These are phyloP conservation scores for Lycophotia porphyrea DNA, from an alignment of 2,888 invertebrate genomes.

Conservation along the genomic window DNA sequence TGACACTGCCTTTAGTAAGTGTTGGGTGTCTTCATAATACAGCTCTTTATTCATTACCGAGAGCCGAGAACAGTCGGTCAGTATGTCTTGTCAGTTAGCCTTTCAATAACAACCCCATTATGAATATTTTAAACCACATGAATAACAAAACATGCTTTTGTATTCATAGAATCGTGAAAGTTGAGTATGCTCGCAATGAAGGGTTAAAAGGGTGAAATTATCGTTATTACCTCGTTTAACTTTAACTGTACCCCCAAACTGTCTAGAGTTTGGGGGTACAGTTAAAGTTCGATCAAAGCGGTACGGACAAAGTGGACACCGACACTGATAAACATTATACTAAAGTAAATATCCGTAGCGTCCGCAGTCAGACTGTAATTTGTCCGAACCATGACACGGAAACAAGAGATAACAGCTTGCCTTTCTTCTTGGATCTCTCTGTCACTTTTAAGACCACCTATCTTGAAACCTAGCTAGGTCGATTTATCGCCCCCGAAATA, in stretches of 20 bases:
- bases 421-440: neutral
- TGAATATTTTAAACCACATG: constrained; percentile 21
- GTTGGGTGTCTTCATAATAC: constrained; percentile 27
- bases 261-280: neutral
- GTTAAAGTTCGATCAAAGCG: neutral
- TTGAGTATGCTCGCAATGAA: constrained; percentile 15
- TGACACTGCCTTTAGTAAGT: constrained; percentile 39
- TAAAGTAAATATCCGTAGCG: neutral
- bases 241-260: too few relatives aligned
- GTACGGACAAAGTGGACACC: neutral
- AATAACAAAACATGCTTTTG: constrained; percentile 33
- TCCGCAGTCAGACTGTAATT: neutral
- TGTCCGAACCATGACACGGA: neutral
- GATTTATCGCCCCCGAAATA: too few relatives aligned
- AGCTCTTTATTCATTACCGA: constrained; percentile 43
- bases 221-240: neutral
- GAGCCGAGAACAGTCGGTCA: constrained; percentile 18
- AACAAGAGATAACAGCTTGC: neutral
- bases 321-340: neutral
- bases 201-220: constrained; percentile 21
- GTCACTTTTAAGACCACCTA: neutral
- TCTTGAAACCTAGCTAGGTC: too few relatives aligned
- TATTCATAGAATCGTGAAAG: constrained; percentile 49
- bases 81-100: constrained; percentile 18
- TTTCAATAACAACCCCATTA: constrained; percentile 16